These are phyloP conservation scores for Ptyas mucosa DNA, from an alignment of 2,113 vertebrate species.

Conservation along the genomic window DNA sequence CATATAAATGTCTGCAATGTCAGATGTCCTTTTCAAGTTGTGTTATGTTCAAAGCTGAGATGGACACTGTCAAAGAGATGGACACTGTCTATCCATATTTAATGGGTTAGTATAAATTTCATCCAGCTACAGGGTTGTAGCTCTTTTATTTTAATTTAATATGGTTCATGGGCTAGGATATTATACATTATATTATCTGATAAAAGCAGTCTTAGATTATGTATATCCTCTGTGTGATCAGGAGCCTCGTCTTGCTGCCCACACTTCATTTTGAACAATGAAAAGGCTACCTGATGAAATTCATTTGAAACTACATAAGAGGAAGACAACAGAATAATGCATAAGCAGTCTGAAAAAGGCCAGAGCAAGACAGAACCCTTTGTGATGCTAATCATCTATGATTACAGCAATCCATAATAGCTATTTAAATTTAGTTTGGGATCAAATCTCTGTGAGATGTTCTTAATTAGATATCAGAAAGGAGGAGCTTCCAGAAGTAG, in stretches of 20 bases:
- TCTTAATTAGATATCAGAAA: background rate
- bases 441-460: background rate
- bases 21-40: background rate
- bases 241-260: background rate
- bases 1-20: background rate
- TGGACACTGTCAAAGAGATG: background rate
- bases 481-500: background rate
- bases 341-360: background rate
- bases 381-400: background rate
- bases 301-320: background rate
- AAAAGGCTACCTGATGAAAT: background rate
- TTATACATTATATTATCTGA: background rate
- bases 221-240: background rate
- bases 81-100: background rate
- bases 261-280: background rate
- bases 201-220: background rate
- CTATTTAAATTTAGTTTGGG: background rate
- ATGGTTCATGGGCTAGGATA: background rate
- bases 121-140: background rate
- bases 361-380: background rate
- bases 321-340: background rate
- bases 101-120: background rate
- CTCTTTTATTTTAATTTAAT: background rate
- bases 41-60: background rate
- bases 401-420: background rate